These are phyloP conservation scores for Mugil cephalus DNA, from an alignment of 2,113 vertebrate genomes.

Conservation along the genomic window DNA sequence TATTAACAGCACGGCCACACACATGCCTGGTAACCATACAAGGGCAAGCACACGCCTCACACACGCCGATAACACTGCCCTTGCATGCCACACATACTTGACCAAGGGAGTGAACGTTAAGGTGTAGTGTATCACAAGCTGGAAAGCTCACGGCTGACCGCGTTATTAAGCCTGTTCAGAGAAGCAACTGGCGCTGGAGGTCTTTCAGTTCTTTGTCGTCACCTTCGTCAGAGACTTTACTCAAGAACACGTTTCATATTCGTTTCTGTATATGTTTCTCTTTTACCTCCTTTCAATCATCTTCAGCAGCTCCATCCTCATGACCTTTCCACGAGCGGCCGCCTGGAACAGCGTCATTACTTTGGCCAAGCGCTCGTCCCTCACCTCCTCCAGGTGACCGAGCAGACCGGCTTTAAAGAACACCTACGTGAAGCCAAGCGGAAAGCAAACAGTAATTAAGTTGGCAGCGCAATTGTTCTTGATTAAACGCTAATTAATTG, in stretches of 20 bases:
- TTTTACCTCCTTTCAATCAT: constrained; percentile 87
- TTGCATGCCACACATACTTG: constrained; percentile 64
- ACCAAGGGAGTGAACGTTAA: constrained; percentile 61
- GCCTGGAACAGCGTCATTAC: constrained; percentile 92
- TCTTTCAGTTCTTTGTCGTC: constrained; percentile 27
- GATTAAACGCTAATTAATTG: background rate
- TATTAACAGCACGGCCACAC: constrained; percentile 71
- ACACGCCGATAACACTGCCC: constrained; percentile 73
- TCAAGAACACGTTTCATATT: background rate
- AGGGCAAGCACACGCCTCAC: constrained; percentile 75
- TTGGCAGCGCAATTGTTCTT: background rate
- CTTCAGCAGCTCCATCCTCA: constrained; percentile 88
- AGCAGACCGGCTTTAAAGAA: constrained; percentile 96
- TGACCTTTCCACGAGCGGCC: constrained; percentile 87
- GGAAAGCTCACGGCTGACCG: constrained; percentile 48
- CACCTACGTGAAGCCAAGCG: constrained; percentile 80
- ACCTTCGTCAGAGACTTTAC: constrained; percentile 40
- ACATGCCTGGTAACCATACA: constrained; percentile 71
- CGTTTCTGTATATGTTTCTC: background rate
- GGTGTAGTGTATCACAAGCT: constrained; percentile 66
- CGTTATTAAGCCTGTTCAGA: constrained; percentile 67
- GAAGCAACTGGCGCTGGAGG: constrained; percentile 56
- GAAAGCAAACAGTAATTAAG: background rate
- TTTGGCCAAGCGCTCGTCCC: constrained; percentile 92
- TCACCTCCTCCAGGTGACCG: constrained; percentile 90